A percentile compares a stretch with the other conserved stretches of the same genome.
Conservation (phyloP, 2,797 vertebrate genomes). For the Sciurus vulgaris region DNA sequence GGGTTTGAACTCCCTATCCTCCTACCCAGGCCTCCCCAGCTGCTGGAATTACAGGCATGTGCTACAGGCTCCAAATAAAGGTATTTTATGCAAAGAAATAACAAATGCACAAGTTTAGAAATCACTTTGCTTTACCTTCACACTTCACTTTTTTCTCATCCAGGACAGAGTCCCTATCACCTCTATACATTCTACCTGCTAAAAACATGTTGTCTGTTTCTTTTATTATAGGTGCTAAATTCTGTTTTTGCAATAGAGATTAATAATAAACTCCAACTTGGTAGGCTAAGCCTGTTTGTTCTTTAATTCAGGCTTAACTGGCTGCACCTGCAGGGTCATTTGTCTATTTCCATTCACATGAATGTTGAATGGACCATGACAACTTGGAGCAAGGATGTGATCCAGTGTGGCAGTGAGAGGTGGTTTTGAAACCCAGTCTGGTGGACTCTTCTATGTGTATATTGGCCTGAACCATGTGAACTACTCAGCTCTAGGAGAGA, state of each 20-base stretch:
- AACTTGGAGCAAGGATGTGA: background rate
- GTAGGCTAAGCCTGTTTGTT: background rate
- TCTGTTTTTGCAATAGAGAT: background rate
- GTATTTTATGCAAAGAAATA: constrained; percentile 40
- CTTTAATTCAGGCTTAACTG: background rate
- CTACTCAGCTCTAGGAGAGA: background rate
- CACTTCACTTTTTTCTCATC: background rate
- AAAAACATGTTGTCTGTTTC: background rate
- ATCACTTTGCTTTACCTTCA: background rate
- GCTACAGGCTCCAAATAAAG: too few relatives aligned
- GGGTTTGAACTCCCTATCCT: too few relatives aligned
- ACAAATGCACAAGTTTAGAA: background rate
- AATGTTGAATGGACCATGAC: background rate
- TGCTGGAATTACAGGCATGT: too few relatives aligned
- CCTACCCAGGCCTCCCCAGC: too few relatives aligned
- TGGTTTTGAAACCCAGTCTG: background rate
- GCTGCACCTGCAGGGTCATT: background rate
- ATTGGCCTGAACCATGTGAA: background rate
- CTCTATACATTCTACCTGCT: background rate
- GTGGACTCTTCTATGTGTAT: too few relatives aligned
- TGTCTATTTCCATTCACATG: background rate
- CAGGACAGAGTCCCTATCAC: background rate
- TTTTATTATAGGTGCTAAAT: background rate
- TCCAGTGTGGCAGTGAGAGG: background rate
- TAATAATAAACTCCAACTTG: background rate